Evolutionary conservation across 2,888 invertebrate genomes (phyloP), one percentile per base, ranked within the genome.

Genomic region (Netelia inedita): DNA sequence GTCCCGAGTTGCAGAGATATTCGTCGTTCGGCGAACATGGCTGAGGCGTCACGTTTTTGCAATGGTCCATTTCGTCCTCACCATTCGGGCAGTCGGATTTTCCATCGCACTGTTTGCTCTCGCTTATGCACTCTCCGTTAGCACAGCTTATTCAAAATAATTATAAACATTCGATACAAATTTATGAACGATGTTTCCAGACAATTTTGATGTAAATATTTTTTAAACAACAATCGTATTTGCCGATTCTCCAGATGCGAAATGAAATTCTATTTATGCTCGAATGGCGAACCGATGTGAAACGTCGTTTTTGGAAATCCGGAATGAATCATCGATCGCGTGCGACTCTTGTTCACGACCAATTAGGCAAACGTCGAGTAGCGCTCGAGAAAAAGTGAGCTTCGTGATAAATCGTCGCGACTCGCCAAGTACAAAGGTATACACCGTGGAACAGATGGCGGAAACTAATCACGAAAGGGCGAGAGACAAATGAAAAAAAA

Each of bases 61-160:
- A 97, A 11, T 71, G 59, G 88, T 96, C 95, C 10, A 95, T 94
- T 92, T 97, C 97, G 90, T 97, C 97, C 88, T 97, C 97, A 1
- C 97, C 97, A 21, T 96, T 96, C 72, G 96, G 96, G 90, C 98
- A 98, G 91, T 98, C 98, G 72, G 96, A 95, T 91, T 97, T 97
- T 69, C 96, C 96, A 90, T 98, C 98, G 92, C 98, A 98, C 80
- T 96, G 95, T 96, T 96, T 97, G 10, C 96, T 95, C 84, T 96
- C 96, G 1, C 96, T 96, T 55, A 98, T 97, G 90, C 98, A 98
- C 88, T 96, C 96, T 1, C 97, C 97, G 89, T 96, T 97, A 79
- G 94, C 95, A 89, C 97, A 97, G 91, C 96, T 96, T 88, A 90
- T 89, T 74, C 84, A 50, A 76, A 79, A 14, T 8, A 8, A 6